These are phyloP conservation scores for Synchiropus splendidus DNA, from an alignment of 2,113 vertebrate species.

Conservation along the genomic window DNA sequence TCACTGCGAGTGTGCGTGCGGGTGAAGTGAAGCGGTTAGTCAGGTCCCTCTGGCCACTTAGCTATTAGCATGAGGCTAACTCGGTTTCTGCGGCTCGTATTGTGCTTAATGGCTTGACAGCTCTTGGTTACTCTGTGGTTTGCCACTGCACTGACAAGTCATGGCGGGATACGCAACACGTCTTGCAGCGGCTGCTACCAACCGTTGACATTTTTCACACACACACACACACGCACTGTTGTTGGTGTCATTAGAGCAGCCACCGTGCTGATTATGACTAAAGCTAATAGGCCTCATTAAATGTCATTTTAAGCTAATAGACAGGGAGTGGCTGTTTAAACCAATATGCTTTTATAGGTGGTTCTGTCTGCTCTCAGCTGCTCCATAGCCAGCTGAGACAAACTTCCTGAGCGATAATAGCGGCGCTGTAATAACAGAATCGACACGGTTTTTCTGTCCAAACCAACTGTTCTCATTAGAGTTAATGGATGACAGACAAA, in stretches of 20 bases:
- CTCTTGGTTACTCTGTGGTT: constrained; percentile 54
- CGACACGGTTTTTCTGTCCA: constrained; percentile 50
- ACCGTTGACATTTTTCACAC: not conserved
- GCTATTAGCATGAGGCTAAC: constrained; percentile 52
- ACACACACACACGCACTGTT: too few relatives aligned
- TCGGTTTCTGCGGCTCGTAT: constrained; percentile 56
- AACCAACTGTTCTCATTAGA: constrained; percentile 52
- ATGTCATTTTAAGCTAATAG: constrained; percentile 73
- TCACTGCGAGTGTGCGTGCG: constrained; percentile 8
- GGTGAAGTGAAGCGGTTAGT: constrained; percentile 27
- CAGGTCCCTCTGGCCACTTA: constrained; percentile 44
- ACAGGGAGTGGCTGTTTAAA: constrained; percentile 67
- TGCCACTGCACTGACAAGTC: constrained; percentile 36
- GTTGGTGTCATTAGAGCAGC: constrained; percentile 52
- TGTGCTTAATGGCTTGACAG: constrained; percentile 60
- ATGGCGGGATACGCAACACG: too few relatives aligned
- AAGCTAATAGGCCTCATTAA: constrained; percentile 71
- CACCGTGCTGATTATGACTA: constrained; percentile 47
- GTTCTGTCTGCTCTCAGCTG: constrained; percentile 55
- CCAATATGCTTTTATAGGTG: constrained; percentile 64
- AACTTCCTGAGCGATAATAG: constrained; percentile 56
- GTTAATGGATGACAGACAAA: constrained; percentile 47
- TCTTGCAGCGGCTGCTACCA: too few relatives aligned
- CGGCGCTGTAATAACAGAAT: constrained; percentile 42
- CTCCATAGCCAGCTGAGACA: constrained; percentile 43